Conservation (phyloP, 2,113 vertebrate species). For the Larimichthys crocea region DNA sequence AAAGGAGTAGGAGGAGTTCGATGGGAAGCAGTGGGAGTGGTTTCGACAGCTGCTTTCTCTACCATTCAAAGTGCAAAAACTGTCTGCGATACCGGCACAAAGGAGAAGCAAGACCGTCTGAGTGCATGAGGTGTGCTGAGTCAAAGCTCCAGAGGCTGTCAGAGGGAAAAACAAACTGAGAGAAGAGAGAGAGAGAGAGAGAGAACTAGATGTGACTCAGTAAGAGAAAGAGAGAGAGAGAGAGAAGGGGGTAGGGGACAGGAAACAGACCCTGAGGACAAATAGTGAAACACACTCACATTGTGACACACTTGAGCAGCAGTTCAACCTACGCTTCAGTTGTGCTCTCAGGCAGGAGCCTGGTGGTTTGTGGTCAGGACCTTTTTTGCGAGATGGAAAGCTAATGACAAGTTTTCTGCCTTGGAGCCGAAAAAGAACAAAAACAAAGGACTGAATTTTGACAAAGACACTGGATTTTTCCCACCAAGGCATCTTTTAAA, state of each 20-base stretch:
- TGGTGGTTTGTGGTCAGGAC: slow-evolving; percentile 26
- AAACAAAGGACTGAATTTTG: slow-evolving; percentile 24
- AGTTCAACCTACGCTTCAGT: slow-evolving; percentile 20
- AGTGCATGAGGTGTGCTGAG: slow-evolving; percentile 33
- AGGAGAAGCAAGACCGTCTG: slow-evolving; percentile 51
- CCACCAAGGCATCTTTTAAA: slow-evolving; percentile 26
- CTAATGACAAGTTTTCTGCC: slow-evolving; percentile 34
- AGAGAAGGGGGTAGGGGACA: slow-evolving; percentile 14
- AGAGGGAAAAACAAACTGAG: slow-evolving; percentile 34
- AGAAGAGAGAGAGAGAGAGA: slow-evolving; percentile 9
- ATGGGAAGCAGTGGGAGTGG: slow-evolving; percentile 44
- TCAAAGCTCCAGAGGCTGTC: slow-evolving; percentile 46
- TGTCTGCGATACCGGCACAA: slow-evolving; percentile 64
- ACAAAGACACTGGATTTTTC: slow-evolving; percentile 24
- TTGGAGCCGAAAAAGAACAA: slow-evolving; percentile 41
- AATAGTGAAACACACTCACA: slow-evolving; percentile 20
- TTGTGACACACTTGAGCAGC: slow-evolving; percentile 33
- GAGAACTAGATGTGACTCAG: slow-evolving; percentile 33
- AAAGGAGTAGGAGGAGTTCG: slow-evolving; percentile 68
- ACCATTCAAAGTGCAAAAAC: slow-evolving; percentile 63
- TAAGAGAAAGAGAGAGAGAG: slow-evolving; percentile 18
- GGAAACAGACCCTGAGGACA: slow-evolving; percentile 50
- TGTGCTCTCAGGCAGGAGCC: slow-evolving; percentile 9
- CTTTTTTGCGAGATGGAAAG: slow-evolving; percentile 9
- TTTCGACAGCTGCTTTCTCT: slow-evolving; percentile 51